Evolutionary conservation across 2,797 vertebrate species (phyloP), one percentile per base, ranked within the genome.

Genomic region (Lutjanus argentimaculatus): DNA sequence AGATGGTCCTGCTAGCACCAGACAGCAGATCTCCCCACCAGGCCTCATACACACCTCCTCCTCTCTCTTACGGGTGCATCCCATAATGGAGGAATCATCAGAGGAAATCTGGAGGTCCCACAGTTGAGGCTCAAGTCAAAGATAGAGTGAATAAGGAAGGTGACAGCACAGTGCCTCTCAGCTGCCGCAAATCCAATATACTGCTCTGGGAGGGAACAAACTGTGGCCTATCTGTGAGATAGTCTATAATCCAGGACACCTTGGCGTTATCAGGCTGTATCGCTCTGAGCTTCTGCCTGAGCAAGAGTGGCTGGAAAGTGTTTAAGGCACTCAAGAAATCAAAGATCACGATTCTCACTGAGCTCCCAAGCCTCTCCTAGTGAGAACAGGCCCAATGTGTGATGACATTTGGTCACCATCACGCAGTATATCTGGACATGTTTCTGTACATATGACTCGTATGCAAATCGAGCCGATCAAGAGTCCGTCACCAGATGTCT

Each of bases 161-260:
- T 72, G 84, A 85, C 79, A 74, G 88, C 76, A 21, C 49, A 55
- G 43, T 75, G 85, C 49, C 59, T 84, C 80, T 80, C 79, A 66
- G 83, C 88, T 62, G 86, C 77, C 65, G 82, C 76, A 89, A 91
- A 91, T 92, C 85, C 88, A 91, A 92, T 90, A 86, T 76, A 71
- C 52, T 74, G 62, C 85, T 81, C 74, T 51, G 30, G 75, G 79
- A 87, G 74, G 83, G 85, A 89, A 86, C 86, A 90, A 82, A 88
- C 85, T 75, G 78, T 36, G 83, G 83, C 68, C 87, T 84, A 86
- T 90, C 84, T 85, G 55, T 0, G n/a, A 85, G 92, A 86, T 86
- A 85, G 86, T 88, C 87, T 86, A 80, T 94, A 91, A 92, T 93
- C 90, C 92, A 77, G 90, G 91, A 93, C 90, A 92, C 88, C 89